Base-by-base conservation (phyloP, 2,888 invertebrate species). In the Hyles lineata region DNA sequence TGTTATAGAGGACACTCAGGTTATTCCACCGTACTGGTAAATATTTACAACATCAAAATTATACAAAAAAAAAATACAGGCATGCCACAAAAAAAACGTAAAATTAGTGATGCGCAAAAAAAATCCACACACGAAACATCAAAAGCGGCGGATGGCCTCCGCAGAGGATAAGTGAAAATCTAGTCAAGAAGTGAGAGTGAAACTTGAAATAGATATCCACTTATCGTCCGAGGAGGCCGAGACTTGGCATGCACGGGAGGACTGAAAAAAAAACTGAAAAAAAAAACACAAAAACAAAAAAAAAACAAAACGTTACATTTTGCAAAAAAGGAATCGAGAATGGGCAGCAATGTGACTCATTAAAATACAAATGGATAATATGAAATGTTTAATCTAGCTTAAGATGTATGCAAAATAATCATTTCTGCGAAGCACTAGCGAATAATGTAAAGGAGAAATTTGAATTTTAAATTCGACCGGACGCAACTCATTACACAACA, bases 81-180 rank as follows among this genome's bases (percentile, higher is more conserved):
- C 75, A 80, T 72, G 77, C 72, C 59, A 70, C 63, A 69, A 67
- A 71, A 74, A 77, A 77, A 78, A 74, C 74, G 60, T 21, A 76
- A 52, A 74, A 75, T 77, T 75, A 74, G 76, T 79, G 74, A 79
- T 74, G 76, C 82, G 75, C 82, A 82, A 78, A 79, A 70, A 73
- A 72, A 81, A 76, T 80, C 78, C 84, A 85, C 80, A 83, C 77
- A 80, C 78, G 80, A 82, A 43, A 89, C 90, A 90, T 85, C 88
- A 82, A 90, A 92, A 90, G 90, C 90, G 88, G 86, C 29, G 82
- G 80, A 82, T 80, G 77, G 73, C 75, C 80, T 83, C 80, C 70
- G 88, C 94, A 85, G 91, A 95, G 95, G 95, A 96, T 95, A 95
- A 96, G 96, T 96, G 95, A 95, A 95, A 95, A 96, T 96, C 96